Conservation (phyloP, 2,888 invertebrate species). For the Exocentrus adspersus region DNA sequence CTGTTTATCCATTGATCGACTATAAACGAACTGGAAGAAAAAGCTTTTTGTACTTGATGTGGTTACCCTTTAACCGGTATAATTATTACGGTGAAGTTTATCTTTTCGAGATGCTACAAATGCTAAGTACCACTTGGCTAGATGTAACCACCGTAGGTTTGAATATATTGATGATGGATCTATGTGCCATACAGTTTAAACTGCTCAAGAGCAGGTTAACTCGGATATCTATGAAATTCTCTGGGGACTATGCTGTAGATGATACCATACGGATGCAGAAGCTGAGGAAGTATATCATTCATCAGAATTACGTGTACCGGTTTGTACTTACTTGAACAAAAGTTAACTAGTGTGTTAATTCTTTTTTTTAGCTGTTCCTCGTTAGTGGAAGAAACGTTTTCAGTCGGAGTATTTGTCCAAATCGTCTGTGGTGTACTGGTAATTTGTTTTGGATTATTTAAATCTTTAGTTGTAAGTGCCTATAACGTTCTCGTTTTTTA, state of each 20-base stretch:
- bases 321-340: too few relatives aligned
- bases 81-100: constrained; percentile 36
- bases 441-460: constrained; percentile 14
- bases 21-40: too few relatives aligned
- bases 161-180: constrained; percentile 31
- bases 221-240: neutral
- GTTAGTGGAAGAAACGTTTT: constrained; percentile 21
- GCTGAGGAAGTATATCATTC: constrained; percentile 26
- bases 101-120: constrained; percentile 28
- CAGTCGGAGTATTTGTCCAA: constrained; percentile 23
- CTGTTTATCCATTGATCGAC: neutral
- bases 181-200: constrained; percentile 31
- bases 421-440: constrained; percentile 22
- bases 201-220: constrained; percentile 23
- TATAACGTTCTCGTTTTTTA: neutral
- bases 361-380: constrained; percentile 13
- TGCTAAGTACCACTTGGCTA: constrained; percentile 35
- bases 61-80: constrained; percentile 38
- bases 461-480: constrained; percentile 1
- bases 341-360: too few relatives aligned
- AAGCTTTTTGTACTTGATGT: neutral
- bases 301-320: neutral
- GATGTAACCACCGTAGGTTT: constrained; percentile 40
- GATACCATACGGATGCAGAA: constrained; percentile 1
- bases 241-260: neutral